Evolutionary conservation across 2,113 vertebrate genomes (phyloP).

Genomic region (Muntiacus muntjak): DNA sequence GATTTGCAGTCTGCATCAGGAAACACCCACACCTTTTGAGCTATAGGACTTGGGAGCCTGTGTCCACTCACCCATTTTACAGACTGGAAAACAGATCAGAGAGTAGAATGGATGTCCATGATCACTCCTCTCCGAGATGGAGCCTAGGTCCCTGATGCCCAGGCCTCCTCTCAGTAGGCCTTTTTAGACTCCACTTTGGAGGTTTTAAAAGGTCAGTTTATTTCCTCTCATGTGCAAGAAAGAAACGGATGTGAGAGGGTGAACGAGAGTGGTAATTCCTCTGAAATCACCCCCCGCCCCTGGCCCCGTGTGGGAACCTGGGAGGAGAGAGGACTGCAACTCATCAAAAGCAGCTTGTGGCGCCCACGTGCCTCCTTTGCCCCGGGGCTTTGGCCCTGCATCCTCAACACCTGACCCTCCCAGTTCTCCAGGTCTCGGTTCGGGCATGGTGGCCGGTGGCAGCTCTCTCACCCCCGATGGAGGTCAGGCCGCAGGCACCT

Average conservation of each 20-base stretch:
- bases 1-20: background rate
- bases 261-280: accelerated
- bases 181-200: background rate
- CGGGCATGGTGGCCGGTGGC: accelerated
- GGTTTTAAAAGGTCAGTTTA: background rate
- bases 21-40: accelerated
- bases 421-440: background rate
- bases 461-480: accelerated
- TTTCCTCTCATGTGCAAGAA: background rate
- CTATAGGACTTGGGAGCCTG: background rate
- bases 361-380: accelerated
- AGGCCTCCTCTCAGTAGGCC: background rate
- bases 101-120: accelerated
- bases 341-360: background rate
- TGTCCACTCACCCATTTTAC: accelerated
- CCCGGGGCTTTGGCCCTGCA: background rate
- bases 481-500: accelerated
- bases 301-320: accelerated
- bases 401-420: background rate
- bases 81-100: background rate
- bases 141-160: accelerated
- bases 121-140: accelerated
- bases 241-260: accelerated
- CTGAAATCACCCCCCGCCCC: accelerated
- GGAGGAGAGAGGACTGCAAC: background rate